These are phyloP conservation scores for Sphaerophoria taeniata DNA, from an alignment of 2,888 invertebrate genomes.

Conservation along the genomic window DNA sequence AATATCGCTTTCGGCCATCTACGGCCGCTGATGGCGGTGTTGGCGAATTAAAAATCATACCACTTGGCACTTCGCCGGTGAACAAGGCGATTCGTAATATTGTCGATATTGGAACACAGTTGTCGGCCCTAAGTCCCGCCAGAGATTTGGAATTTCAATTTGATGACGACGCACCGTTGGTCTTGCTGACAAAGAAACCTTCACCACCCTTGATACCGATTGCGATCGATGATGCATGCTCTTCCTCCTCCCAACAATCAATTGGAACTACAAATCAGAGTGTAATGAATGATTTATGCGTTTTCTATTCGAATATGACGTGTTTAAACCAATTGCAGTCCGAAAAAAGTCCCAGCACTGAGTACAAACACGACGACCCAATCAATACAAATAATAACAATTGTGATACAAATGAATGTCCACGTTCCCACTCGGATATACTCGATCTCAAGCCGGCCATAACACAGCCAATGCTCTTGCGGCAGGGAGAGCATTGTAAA, in stretches of 20 bases:
- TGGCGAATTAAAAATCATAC: constrained; percentile 7
- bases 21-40: not conserved
- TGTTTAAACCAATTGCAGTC: constrained; percentile 16
- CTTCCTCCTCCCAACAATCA: constrained; percentile 18
- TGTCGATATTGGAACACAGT: constrained; percentile 50
- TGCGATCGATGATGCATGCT: constrained; percentile 38
- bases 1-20: constrained; percentile 30
- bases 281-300: constrained; percentile 56
- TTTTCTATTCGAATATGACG: constrained; percentile 62
- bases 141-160: constrained; percentile 30
- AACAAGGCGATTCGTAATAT: constrained; percentile 57
- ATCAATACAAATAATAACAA: constrained; percentile 78
- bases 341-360: constrained; percentile 29
- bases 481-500: constrained; percentile 37
- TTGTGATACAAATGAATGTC: constrained; percentile 80
- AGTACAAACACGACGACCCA: constrained; percentile 77
- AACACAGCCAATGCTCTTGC: constrained; percentile 58
- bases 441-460: constrained; percentile 72
- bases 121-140: constrained; percentile 36
- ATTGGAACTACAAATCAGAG: constrained; percentile 50
- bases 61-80: constrained; percentile 48
- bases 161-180: constrained; percentile 32
- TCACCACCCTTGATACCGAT: constrained; percentile 19
- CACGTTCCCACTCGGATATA: constrained; percentile 76
- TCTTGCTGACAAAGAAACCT: constrained; percentile 29